phyloP scores from a whole-genome alignment of 2,113 vertebrate genomes.

The Dendrocopos noguchii region DNA sequence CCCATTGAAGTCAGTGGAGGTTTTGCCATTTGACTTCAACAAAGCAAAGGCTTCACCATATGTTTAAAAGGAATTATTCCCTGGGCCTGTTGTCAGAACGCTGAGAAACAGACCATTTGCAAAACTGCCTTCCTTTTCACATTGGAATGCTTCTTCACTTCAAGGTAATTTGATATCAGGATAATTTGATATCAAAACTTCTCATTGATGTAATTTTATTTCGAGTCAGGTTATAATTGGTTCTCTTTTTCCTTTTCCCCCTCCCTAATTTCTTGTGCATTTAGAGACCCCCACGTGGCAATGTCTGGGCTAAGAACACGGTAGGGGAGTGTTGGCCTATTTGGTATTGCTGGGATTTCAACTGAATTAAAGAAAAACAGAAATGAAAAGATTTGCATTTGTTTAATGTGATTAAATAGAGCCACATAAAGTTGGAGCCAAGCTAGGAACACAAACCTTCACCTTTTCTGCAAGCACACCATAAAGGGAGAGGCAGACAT shows the following conservation, averaged over 20 bases:
- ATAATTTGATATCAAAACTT: neutral
- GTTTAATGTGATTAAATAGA: constrained; percentile 30
- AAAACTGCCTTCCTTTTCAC: neutral
- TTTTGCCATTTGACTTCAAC: neutral
- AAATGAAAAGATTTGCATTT: constrained; percentile 46
- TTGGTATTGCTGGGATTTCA: constrained; percentile 8
- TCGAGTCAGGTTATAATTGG: neutral
- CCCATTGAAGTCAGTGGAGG: neutral
- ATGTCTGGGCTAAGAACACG: neutral
- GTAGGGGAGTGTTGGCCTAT: neutral
- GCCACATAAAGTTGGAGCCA: neutral
- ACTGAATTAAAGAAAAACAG: constrained; percentile 35
- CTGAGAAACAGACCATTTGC: neutral
- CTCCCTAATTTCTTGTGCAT: neutral
- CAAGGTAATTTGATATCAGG: neutral
- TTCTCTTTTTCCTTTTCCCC: neutral
- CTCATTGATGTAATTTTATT: neutral
- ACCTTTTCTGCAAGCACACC: constrained; percentile 54
- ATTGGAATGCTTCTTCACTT: neutral
- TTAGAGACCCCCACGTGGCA: neutral
- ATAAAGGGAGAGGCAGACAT: neutral
- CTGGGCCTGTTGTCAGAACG: neutral
- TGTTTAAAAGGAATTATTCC: neutral
- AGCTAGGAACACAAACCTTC: constrained; percentile 11
- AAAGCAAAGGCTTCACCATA: neutral